A percentile compares a stretch with the other conserved stretches of the same genome.
Conservation (phyloP, 2,888 invertebrate genomes). For the Malacosoma neustria region DNA sequence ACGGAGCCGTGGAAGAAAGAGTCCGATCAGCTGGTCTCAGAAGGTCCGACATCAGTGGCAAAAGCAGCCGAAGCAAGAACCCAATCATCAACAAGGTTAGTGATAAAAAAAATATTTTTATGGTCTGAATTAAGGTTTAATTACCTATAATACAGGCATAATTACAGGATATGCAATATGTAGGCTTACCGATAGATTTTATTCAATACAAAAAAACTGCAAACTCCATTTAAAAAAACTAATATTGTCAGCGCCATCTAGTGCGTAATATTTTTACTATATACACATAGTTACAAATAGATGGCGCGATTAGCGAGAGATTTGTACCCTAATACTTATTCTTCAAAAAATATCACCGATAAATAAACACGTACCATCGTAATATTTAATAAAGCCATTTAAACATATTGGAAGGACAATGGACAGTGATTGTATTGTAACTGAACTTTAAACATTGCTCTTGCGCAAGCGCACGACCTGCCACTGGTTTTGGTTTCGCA, state of each 20-base stretch:
- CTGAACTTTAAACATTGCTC: conserved; percentile 11
- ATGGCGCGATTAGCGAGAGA: conserved; percentile 14
- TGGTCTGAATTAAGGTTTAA: no score
- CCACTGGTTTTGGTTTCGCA: conserved; percentile 28
- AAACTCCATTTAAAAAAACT: not conserved
- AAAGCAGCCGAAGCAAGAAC: conserved; percentile 55
- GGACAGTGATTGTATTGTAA: conserved; percentile 1
- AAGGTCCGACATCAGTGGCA: conserved; percentile 78
- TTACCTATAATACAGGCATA: no score
- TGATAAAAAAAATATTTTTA: no score
- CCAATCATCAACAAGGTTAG: conserved; percentile 43
- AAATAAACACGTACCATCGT: not conserved
- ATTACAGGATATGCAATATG: no score
- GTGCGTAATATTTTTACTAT: conserved; percentile 3
- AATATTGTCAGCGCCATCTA: conserved; percentile 38
- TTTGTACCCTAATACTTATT: not conserved
- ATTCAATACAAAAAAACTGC: no score
- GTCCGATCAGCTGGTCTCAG: conserved; percentile 77
- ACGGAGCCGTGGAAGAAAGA: conserved; percentile 65
- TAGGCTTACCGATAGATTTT: no score
- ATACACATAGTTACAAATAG: conserved; percentile 8
- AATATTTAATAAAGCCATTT: not conserved
- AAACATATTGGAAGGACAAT: not conserved
- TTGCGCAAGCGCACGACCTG: conserved; percentile 28
- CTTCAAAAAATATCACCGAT: not conserved